phyloP scores from a whole-genome alignment of 1,140 invertebrate genomes.

The Lasioglossum baleicum region DNA sequence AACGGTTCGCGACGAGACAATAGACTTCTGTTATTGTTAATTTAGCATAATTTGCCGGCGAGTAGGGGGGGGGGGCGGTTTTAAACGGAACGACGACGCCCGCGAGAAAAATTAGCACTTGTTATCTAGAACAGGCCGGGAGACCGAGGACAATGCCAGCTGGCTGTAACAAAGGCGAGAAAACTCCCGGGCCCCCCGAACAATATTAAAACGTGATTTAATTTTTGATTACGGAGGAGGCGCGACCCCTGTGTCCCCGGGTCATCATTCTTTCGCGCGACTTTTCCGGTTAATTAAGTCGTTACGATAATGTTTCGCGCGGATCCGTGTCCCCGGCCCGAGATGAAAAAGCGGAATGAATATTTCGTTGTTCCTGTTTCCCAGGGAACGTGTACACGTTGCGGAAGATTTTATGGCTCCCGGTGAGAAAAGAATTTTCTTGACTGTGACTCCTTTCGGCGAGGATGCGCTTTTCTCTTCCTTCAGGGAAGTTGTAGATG shows the following conservation, averaged over 20 bases:
- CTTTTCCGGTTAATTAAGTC: conserved; percentile 19
- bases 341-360: too few species aligned
- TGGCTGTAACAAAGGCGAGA: conserved; percentile 3
- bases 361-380: too few species aligned
- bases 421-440: too few species aligned
- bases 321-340: too few species aligned
- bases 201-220: conserved; percentile 30
- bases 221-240: conserved; percentile 32
- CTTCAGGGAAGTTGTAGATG: too few species aligned
- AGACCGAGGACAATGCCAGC: neutral
- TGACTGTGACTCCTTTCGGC: too few species aligned
- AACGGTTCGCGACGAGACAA: conserved; percentile 6
- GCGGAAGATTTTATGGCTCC: too few species aligned
- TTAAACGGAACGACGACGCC: conserved; percentile 8
- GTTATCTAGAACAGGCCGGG: conserved; percentile 24
- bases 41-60: conserved; percentile 28
- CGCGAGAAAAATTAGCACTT: conserved; percentile 36
- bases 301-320: neutral
- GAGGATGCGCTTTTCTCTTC: too few species aligned
- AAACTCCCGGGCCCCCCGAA: neutral
- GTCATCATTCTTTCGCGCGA: conserved; percentile 9
- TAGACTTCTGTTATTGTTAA: conserved; percentile 32
- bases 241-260: neutral
- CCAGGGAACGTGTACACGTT: too few species aligned
- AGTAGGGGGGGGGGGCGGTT: neutral